Conservation (phyloP, 2,113 vertebrate species). For the Pimephales promelas region DNA sequence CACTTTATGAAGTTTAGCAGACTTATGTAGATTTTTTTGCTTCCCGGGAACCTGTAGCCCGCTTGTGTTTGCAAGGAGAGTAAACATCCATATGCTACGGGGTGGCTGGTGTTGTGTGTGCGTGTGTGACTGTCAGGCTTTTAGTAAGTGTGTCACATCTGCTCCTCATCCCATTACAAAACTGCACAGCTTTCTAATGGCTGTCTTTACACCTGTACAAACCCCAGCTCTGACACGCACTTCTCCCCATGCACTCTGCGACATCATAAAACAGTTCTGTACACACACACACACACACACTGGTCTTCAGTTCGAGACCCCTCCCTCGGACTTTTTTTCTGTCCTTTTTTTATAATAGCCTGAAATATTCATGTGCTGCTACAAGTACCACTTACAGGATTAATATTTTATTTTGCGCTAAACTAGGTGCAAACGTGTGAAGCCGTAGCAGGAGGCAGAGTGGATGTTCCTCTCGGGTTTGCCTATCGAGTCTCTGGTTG, state of each 20-base stretch:
- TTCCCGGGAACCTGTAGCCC: conserved; percentile 36
- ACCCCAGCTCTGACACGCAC: conserved; percentile 43
- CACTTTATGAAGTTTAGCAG: background rate
- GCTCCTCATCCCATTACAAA: conserved; percentile 57
- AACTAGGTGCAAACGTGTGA: conserved; percentile 62
- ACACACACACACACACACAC: background rate
- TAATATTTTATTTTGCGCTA: conserved; percentile 77
- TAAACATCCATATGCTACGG: conserved; percentile 49
- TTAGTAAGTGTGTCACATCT: conserved; percentile 58
- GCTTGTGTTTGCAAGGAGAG: conserved; percentile 42
- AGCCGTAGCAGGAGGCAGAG: background rate
- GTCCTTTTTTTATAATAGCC: conserved; percentile 51
- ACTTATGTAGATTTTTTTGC: conserved; percentile 17
- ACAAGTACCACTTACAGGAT: conserved; percentile 76
- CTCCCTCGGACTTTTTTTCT: conserved; percentile 22
- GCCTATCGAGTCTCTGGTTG: conserved; percentile 18
- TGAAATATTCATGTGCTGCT: conserved; percentile 79
- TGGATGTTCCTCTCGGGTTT: background rate
- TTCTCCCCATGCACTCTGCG: conserved; percentile 50
- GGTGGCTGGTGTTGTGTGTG: conserved; percentile 21
- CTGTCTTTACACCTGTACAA: conserved; percentile 62
- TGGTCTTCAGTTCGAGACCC: conserved; percentile 26
- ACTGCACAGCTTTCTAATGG: conserved; percentile 63
- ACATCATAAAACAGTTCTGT: conserved; percentile 50
- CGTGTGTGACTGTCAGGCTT: conserved; percentile 43